phyloP scores from a whole-genome alignment of 2,797 vertebrate species.

The Brachyalestes nurse region DNA sequence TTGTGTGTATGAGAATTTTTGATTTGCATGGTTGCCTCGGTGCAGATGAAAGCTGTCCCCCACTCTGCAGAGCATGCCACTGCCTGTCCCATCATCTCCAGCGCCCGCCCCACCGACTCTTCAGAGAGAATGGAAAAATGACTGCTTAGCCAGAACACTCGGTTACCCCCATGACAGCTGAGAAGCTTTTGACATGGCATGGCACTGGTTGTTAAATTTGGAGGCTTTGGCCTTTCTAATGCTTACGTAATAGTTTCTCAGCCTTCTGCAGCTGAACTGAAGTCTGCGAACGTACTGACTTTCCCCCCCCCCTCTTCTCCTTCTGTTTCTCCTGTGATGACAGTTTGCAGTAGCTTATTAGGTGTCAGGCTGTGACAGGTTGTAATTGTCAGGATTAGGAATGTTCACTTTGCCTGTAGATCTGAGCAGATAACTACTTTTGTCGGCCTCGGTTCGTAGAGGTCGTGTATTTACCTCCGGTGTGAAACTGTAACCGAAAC shows the following conservation, averaged over 20 bases:
- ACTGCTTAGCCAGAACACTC: not conserved
- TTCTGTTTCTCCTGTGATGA: constrained; percentile 20
- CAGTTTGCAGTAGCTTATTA: constrained; percentile 32
- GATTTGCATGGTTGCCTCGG: constrained; percentile 44
- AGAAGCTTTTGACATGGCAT: constrained; percentile 26
- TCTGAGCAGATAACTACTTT: constrained; percentile 30
- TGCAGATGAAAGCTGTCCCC: constrained; percentile 46
- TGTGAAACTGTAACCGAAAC: constrained; percentile 4
- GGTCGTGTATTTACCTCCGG: not conserved
- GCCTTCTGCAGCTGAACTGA: constrained; percentile 22
- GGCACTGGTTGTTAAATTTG: constrained; percentile 41
- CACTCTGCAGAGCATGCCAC: constrained; percentile 34
- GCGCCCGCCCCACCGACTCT: not conserved
- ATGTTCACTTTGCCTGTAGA: constrained; percentile 21
- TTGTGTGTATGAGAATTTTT: constrained; percentile 39
- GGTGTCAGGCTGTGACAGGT: constrained; percentile 30
- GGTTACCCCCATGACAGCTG: constrained; percentile 2
- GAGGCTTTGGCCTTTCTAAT: constrained; percentile 28
- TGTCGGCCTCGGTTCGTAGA: not conserved
- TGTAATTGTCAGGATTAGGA: constrained; percentile 38
- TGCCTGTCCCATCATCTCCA: constrained; percentile 30
- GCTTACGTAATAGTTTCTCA: constrained; percentile 48
- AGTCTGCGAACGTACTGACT: constrained; percentile 6
- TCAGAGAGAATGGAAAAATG: constrained; percentile 4
- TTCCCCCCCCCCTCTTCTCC: constrained; percentile 8